Percentiles rank a stretch among this genome's conserved stretches.
Evolutionary conservation across 1,140 invertebrate species (phyloP).

Genomic region (Phthorimaea operculella): DNA sequence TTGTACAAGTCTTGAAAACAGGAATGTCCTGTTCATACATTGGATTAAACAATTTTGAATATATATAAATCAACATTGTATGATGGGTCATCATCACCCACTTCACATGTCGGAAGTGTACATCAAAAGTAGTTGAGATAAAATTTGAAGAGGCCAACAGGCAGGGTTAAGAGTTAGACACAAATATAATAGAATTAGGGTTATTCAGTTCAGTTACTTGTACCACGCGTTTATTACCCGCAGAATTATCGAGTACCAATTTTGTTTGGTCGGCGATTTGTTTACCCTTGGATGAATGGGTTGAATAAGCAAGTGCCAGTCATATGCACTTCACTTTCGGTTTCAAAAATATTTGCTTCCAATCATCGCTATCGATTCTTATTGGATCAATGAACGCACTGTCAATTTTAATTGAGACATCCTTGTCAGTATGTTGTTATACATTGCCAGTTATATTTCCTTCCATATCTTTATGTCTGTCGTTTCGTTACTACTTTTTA

Average conservation of each 20-base stretch:
- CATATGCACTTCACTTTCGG: background rate
- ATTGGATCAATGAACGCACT: slow-evolving; percentile 33
- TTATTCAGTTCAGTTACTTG: background rate
- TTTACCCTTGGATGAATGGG: background rate
- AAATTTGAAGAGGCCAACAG: slow-evolving; percentile 35
- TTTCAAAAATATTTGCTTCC: slow-evolving; percentile 27
- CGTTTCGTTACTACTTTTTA: background rate
- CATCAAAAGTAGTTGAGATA: slow-evolving; percentile 40
- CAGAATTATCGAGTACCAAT: slow-evolving; percentile 5
- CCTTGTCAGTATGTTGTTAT: slow-evolving; percentile 10
- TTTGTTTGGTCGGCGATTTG: too few species aligned
- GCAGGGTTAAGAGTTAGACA: background rate
- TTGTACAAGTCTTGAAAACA: too few species aligned
- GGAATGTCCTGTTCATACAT: too few species aligned
- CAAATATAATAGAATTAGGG: background rate
- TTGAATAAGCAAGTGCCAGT: background rate
- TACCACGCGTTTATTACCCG: slow-evolving; percentile 8
- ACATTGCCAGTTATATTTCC: background rate
- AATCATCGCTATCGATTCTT: slow-evolving; percentile 32
- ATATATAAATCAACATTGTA: too few species aligned
- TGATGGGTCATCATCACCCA: slow-evolving; percentile 10
- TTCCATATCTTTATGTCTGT: background rate
- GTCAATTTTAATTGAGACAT: slow-evolving; percentile 39
- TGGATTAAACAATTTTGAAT: too few species aligned
- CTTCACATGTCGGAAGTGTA: slow-evolving; percentile 33